Evolutionary conservation across 2,113 vertebrate genomes (phyloP).

Genomic region (Aptenodytes forsteri): DNA sequence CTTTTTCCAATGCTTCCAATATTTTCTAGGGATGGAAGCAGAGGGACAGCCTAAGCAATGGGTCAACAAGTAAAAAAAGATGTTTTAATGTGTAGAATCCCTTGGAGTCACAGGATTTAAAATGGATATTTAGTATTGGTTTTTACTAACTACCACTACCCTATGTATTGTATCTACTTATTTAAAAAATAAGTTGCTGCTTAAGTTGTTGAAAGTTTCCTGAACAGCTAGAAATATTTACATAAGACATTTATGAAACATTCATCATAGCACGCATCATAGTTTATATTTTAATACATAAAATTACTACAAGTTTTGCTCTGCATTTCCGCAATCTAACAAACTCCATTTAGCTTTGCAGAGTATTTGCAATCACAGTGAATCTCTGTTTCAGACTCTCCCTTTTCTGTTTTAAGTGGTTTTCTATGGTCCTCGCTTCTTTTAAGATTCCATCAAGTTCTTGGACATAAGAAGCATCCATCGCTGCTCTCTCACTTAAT

Average conservation of each 20-base stretch:
- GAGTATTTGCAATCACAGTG: constrained; percentile 53
- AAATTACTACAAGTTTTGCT: background rate
- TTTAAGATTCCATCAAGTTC: constrained; percentile 74
- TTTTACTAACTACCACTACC: background rate
- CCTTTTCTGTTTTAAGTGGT: constrained; percentile 71
- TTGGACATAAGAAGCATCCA: constrained; percentile 69
- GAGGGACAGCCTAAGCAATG: background rate
- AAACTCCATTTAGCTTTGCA: constrained; percentile 53
- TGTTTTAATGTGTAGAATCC: background rate
- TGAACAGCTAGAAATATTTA: background rate
- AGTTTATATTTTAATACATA: background rate
- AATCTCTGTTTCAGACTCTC: constrained; percentile 72
- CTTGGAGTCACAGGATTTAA: background rate
- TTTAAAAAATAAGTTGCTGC: background rate
- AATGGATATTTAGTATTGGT: background rate
- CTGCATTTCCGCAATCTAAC: background rate
- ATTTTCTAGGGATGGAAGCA: background rate
- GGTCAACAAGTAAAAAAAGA: background rate
- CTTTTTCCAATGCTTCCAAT: background rate
- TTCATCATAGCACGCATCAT: background rate
- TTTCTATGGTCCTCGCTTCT: constrained; percentile 71
- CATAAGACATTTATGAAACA: background rate
- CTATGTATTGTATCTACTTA: background rate
- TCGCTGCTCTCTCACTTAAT: constrained; percentile 71
- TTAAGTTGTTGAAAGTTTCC: background rate